A percentile compares a stretch with the other conserved stretches of the same genome.
These are phyloP conservation scores for Clupea harengus DNA, from an alignment of 2,113 vertebrate genomes.

Conservation along the genomic window DNA sequence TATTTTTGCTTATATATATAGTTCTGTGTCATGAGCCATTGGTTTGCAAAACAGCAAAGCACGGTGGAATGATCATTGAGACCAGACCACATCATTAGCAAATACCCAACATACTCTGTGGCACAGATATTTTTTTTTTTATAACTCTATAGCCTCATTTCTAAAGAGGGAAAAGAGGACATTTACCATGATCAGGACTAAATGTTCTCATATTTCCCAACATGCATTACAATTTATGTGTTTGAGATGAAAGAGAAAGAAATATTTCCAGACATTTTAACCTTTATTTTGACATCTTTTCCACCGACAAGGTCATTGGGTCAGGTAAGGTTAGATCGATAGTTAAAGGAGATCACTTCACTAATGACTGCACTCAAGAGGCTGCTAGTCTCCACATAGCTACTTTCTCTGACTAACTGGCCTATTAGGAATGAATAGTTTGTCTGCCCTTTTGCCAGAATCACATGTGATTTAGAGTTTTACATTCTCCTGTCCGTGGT, in stretches of 20 bases:
- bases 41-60: constrained; percentile 9
- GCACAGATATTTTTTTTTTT: no score
- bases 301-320: not conserved
- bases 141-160: not conserved
- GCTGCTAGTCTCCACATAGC: not conserved
- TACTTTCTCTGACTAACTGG: not conserved
- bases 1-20: constrained; percentile 37
- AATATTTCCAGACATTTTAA: not conserved
- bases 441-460: no score
- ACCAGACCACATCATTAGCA: not conserved
- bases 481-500: no score
- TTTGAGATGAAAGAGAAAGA: not conserved
- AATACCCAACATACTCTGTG: not conserved
- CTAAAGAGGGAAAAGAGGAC: not conserved
- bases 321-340: not conserved
- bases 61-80: not conserved
- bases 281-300: not conserved
- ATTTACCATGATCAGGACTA: not conserved
- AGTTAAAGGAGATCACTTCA: not conserved
- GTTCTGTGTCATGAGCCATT: constrained; percentile 1
- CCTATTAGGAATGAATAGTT: not conserved
- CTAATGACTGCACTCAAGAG: not conserved
- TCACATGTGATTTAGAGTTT: no score
- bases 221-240: not conserved
- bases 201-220: not conserved